A percentile compares a stretch with the other conserved stretches of the same genome.
phyloP scores from a whole-genome alignment of 2,888 invertebrate species.

The Exocentrus adspersus region DNA sequence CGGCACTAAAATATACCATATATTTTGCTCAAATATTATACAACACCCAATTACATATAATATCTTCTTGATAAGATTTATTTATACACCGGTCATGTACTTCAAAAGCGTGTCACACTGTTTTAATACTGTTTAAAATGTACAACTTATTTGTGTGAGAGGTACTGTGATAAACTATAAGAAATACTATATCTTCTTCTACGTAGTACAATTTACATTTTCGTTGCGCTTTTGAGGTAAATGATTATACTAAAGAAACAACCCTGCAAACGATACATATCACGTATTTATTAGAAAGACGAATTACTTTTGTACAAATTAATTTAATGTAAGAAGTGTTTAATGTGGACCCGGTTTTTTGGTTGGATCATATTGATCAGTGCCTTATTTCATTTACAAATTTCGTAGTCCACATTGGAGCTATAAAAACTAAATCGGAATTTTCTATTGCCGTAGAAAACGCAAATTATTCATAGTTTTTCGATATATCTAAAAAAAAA shows the following conservation, averaged over 20 bases:
- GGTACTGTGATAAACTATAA: constrained; percentile 22
- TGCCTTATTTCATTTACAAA: constrained; percentile 66
- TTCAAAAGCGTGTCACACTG: constrained; percentile 19
- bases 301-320: constrained; percentile 15
- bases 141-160: constrained; percentile 11
- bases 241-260: constrained; percentile 28
- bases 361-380: constrained; percentile 69
- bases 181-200: constrained; percentile 13
- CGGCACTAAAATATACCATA: constrained; percentile 12
- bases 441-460: constrained; percentile 38
- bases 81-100: constrained; percentile 18
- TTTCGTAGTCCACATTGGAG: constrained; percentile 70
- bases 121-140: constrained; percentile 8
- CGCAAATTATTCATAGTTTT: too few relatives aligned
- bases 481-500: too few relatives aligned
- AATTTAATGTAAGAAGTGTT: constrained; percentile 28
- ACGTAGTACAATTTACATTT: constrained; percentile 17
- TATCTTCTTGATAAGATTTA: constrained; percentile 6
- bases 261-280: constrained; percentile 28
- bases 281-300: constrained; percentile 27
- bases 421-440: constrained; percentile 50
- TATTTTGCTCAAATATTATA: constrained; percentile 26
- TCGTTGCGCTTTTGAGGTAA: constrained; percentile 20
- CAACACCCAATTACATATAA: constrained; percentile 7
- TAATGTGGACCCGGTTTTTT: constrained; percentile 56